phyloP scores from a whole-genome alignment of 1,140 invertebrate genomes.

The Drosophila nigromelanica region DNA sequence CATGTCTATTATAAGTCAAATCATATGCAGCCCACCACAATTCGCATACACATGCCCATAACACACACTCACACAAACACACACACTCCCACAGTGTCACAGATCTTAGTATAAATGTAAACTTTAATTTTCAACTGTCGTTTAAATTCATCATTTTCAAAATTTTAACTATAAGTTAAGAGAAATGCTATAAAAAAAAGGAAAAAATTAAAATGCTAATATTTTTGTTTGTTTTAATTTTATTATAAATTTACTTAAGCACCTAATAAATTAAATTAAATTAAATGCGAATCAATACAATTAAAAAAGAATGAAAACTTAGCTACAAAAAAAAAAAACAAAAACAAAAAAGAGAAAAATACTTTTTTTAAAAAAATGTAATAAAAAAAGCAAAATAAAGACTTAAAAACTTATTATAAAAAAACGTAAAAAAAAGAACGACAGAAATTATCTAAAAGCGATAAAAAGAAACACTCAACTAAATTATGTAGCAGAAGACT shows the following conservation, averaged over 20 bases:
- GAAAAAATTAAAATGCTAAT: slow-evolving; percentile 51
- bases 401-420: slow-evolving; percentile 79
- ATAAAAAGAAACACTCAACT: slow-evolving; percentile 36
- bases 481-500: slow-evolving; percentile 25
- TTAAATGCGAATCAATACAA: slow-evolving; percentile 43
- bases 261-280: slow-evolving; percentile 57
- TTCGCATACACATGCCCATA: slow-evolving; percentile 12
- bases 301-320: slow-evolving; percentile 42
- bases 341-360: slow-evolving; percentile 42
- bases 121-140: slow-evolving; percentile 60
- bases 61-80: slow-evolving; percentile 16
- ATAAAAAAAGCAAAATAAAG: slow-evolving; percentile 84
- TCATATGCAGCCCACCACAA: slow-evolving; percentile 49
- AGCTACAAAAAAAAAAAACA: slow-evolving; percentile 57
- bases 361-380: slow-evolving; percentile 71
- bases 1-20: slow-evolving; percentile 71
- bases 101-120: slow-evolving; percentile 72
- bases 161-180: slow-evolving; percentile 61
- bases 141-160: slow-evolving; percentile 62
- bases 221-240: slow-evolving; percentile 68
- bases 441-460: slow-evolving; percentile 44
- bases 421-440: slow-evolving; percentile 32
- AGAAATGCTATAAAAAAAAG: slow-evolving; percentile 42
- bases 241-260: slow-evolving; percentile 64
- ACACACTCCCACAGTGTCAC: slow-evolving; percentile 47